These are phyloP conservation scores for Cydia pomonella DNA, from an alignment of 1,140 invertebrate genomes.

Conservation along the genomic window DNA sequence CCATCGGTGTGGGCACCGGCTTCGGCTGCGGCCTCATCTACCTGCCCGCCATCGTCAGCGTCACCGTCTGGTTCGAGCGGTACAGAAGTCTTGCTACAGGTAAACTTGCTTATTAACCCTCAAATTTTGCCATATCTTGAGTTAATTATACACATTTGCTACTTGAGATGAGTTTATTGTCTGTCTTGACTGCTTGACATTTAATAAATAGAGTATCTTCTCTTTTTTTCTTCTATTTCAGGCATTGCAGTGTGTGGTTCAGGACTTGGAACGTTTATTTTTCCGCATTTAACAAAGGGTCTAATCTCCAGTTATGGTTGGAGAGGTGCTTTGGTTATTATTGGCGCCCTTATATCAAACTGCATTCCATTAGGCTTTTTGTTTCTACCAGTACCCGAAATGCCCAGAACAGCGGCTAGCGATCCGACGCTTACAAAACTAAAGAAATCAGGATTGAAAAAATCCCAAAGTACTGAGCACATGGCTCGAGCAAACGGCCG, in stretches of 20 bases:
- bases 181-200: too few relatives aligned
- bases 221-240: conserved; percentile 47
- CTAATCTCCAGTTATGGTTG: conserved; percentile 85
- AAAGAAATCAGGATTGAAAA: conserved; percentile 69
- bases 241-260: conserved; percentile 96
- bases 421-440: conserved; percentile 70
- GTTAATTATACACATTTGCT: too few relatives aligned
- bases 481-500: conserved; percentile 70
- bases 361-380: conserved; percentile 92
- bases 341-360: conserved; percentile 89
- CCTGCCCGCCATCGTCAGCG: conserved; percentile 96
- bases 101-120: conserved; percentile 68
- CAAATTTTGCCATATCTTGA: too few relatives aligned
- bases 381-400: conserved; percentile 84
- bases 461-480: conserved; percentile 81
- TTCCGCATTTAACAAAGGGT: conserved; percentile 88
- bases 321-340: conserved; percentile 89
- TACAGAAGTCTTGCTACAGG: conserved; percentile 93
- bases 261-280: conserved; percentile 92
- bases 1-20: conserved; percentile 93
- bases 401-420: conserved; percentile 64
- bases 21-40: conserved; percentile 97
- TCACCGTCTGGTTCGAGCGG: conserved; percentile 96
- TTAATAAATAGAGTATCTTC: too few relatives aligned
- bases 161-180: not conserved